Conservation (phyloP, 2,113 vertebrate genomes). For the Poicephalus meyeri region DNA sequence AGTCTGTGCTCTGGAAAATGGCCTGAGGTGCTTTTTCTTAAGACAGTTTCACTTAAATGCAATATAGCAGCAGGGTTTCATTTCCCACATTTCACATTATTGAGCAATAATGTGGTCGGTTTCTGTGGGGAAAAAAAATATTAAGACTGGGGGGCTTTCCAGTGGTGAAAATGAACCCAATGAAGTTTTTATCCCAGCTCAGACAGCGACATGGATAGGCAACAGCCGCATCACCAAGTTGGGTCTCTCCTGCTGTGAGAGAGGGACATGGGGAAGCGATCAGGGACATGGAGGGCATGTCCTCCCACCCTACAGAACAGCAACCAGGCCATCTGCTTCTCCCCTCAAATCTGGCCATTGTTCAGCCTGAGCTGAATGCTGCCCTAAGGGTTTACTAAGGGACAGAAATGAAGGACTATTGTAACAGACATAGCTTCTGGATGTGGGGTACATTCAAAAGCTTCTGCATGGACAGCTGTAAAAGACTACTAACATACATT, state of each 20-base stretch:
- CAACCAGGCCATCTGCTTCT: not conserved
- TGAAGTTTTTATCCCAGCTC: not conserved
- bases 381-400: not conserved
- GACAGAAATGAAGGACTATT: not conserved
- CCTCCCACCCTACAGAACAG: not conserved
- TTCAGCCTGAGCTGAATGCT: not conserved
- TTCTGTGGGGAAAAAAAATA: not conserved
- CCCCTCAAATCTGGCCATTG: not conserved
- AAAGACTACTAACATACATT: not conserved
- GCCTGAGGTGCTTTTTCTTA: not conserved
- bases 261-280: not conserved
- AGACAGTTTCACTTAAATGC: not conserved
- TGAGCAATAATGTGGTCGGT: not conserved
- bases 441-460: not conserved
- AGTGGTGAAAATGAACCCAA: not conserved
- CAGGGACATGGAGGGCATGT: fast-evolving
- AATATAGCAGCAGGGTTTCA: not conserved
- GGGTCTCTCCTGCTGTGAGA: not conserved
- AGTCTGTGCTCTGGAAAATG: not conserved
- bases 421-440: not conserved
- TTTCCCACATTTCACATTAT: not conserved
- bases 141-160: not conserved
- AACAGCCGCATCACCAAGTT: not conserved
- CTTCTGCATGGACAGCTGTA: not conserved
- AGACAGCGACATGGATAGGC: fast-evolving